Percentiles rank a stretch among this genome's conserved stretches.
phyloP scores from a whole-genome alignment of 2,113 vertebrate genomes.

The Microtus pennsylvanicus region DNA sequence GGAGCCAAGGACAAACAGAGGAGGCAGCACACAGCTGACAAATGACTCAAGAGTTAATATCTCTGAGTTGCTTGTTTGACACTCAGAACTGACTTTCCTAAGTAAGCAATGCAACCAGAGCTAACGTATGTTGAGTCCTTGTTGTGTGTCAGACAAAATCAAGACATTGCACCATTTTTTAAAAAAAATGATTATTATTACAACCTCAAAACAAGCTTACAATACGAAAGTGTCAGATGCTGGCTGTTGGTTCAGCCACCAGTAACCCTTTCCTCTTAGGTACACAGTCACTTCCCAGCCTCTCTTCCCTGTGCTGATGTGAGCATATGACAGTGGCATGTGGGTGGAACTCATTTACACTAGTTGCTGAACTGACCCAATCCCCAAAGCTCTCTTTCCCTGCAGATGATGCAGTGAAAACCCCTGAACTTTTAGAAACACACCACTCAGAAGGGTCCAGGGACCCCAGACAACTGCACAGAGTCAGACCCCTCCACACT shows the following conservation, averaged over 20 bases:
- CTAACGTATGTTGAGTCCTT: slow-evolving; percentile 9
- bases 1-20: not conserved
- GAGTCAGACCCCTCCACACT: not conserved
- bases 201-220: slow-evolving; percentile 4
- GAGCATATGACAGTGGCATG: not conserved
- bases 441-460: not conserved
- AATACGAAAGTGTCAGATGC: not conserved
- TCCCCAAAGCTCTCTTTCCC: not conserved
- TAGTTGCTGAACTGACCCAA: not conserved
- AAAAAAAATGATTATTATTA: slow-evolving; percentile 9
- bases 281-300: not conserved
- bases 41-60: not conserved
- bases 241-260: not conserved
- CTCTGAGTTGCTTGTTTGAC: slow-evolving; percentile 30
- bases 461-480: not conserved
- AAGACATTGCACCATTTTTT: not conserved
- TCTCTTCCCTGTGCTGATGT: not conserved
- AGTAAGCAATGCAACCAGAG: slow-evolving; percentile 14
- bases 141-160: not conserved
- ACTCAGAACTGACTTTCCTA: slow-evolving; percentile 32
- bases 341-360: not conserved
- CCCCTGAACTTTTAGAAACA: not conserved
- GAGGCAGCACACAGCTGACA: not conserved
- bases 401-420: not conserved
- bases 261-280: not conserved